Conservation (phyloP, 2,888 invertebrate species). For the Plebejus anna region DNA sequence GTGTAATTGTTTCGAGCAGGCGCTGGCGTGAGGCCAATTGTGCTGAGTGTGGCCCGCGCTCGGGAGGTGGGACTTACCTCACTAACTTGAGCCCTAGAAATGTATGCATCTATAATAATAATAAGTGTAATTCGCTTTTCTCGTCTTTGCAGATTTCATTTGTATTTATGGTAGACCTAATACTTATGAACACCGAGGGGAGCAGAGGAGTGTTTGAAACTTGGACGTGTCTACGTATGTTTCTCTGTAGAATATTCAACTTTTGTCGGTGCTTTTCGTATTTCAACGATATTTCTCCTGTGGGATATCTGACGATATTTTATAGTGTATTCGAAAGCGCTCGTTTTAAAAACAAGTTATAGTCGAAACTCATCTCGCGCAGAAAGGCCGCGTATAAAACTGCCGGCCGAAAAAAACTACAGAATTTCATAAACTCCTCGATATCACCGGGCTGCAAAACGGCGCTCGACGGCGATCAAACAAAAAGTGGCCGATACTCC, state of each 20-base stretch:
- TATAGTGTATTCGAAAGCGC: not conserved
- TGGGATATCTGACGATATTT: not conserved
- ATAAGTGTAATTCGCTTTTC: not conserved
- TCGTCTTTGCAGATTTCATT: not conserved
- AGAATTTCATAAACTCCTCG: not conserved
- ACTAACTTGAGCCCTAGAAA: not conserved
- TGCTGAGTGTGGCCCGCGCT: not conserved
- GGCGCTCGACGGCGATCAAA: not conserved
- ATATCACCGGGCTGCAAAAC: not conserved
- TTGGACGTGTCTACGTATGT: not conserved
- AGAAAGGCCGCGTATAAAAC: not conserved
- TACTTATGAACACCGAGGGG: not conserved
- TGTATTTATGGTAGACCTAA: not conserved
- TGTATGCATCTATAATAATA: not conserved
- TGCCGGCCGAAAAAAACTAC: not conserved
- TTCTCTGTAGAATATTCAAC: not conserved
- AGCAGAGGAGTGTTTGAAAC: not conserved
- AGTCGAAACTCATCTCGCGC: not conserved
- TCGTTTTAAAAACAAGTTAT: constrained; percentile 5
- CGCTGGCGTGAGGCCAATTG: not conserved
- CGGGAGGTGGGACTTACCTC: not conserved
- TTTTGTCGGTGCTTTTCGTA: not conserved
- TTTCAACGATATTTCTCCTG: not conserved
- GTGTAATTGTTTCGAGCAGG: constrained; percentile 16
- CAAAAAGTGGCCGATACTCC: not conserved